Base-by-base conservation (phyloP, 1,140 invertebrate genomes). In the Orius insidiosus region DNA sequence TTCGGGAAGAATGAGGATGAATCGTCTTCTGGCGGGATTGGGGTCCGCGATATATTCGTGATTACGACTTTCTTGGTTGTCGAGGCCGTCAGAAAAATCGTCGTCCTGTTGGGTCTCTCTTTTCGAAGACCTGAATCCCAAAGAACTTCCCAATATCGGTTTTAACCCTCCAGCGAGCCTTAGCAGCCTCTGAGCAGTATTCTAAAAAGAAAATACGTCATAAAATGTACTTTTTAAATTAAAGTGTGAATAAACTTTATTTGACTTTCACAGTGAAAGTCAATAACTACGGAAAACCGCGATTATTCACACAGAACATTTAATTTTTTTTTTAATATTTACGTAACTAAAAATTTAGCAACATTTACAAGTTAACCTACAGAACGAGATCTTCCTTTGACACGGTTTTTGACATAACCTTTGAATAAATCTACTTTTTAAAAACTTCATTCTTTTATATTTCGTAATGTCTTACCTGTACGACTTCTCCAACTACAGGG, bases 401-500 rank as follows among this genome's bases (percentile, higher is more conserved):
- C n/a, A n/a, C n/a, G n/a, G n/a, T 11, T 35, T 30, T 5, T 19
- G 32, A 0, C 35, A 30, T n/a, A 36, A 35, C 10, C 14, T 37
- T 31, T 10, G 24, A 19, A 14, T 10, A 41, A 41, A 41, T 2
- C 5, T 3, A 16, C 13, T 41, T 41, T n/a, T 14, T n/a, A 14
- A n/a, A n/a, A 24, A 24, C 24, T 24, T 7, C 24, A 24, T 24
- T 24, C 24, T 24, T 24, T 24, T 9, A 24, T 24, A 24, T 24
- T 24, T 24, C 24, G 24, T 24, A 48, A 14, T 32, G 5, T 19
- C 41, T n/a, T 41, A 58, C 56, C 54, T 58, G 56, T 19, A 58
- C 51, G 5, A 58, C 52, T 16, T 52, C 55, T 5, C 54, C 54
- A 13, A 58, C 36, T 13, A 53, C 42, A 14, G 52, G 52, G 4